phyloP scores from a whole-genome alignment of 2,797 vertebrate genomes.

The Naso thynnoides region DNA sequence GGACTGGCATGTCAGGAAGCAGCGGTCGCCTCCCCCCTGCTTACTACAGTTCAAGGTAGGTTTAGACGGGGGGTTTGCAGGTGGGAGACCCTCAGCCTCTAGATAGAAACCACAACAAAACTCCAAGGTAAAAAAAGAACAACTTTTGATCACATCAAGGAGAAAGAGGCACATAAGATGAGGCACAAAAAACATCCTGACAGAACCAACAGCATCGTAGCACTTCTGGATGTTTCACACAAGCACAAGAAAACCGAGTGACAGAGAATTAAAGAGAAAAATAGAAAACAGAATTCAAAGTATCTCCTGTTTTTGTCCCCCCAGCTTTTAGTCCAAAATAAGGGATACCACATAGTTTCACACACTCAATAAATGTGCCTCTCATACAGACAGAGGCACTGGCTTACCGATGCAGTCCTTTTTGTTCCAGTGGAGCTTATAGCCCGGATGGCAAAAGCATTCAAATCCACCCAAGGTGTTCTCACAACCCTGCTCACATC shows the following conservation, averaged over 20 bases:
- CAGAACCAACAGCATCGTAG: slow-evolving; percentile 15
- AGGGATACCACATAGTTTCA: slow-evolving; percentile 20
- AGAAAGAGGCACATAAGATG: slow-evolving; percentile 11
- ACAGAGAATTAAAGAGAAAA: slow-evolving; percentile 79
- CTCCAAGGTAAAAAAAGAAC: slow-evolving; percentile 81
- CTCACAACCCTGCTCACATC: slow-evolving; percentile 93
- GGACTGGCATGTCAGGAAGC: slow-evolving; percentile 93
- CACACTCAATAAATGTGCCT: slow-evolving; percentile 19
- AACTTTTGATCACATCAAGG: slow-evolving; percentile 29
- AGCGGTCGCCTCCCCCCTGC: slow-evolving; percentile 91
- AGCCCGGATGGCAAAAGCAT: slow-evolving; percentile 91
- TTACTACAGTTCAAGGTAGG: slow-evolving; percentile 93
- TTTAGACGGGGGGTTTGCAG: slow-evolving; percentile 81
- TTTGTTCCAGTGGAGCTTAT: slow-evolving; percentile 97
- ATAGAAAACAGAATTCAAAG: slow-evolving; percentile 86
- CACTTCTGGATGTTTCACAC: slow-evolving; percentile 56
- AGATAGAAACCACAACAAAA: slow-evolving; percentile 86
- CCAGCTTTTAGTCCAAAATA: slow-evolving; percentile 38
- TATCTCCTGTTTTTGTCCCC: slow-evolving; percentile 95
- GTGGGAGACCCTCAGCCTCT: slow-evolving; percentile 89
- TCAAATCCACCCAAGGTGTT: slow-evolving; percentile 91
- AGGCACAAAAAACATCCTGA: slow-evolving; percentile 37
- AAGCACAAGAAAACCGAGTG: slow-evolving; percentile 72
- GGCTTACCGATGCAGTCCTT: slow-evolving; percentile 98
- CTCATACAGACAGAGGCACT: slow-evolving; percentile 74